A percentile compares a stretch with the other conserved stretches of the same genome.
Evolutionary conservation across 30 jellyfish, hydroid and myxozoan genomes (phyloP).

Genomic region (Pelagia noctiluca): DNA sequence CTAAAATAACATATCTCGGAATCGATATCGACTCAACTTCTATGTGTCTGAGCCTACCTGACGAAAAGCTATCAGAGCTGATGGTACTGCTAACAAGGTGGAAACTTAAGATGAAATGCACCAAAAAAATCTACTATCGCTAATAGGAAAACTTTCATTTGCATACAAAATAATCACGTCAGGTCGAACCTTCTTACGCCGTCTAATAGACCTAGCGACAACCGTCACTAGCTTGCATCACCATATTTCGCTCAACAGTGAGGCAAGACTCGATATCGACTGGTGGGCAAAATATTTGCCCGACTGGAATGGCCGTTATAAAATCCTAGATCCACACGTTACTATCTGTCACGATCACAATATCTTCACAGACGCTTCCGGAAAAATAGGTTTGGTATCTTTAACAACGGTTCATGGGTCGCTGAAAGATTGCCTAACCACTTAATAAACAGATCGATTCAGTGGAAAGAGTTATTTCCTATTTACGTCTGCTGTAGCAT

Average conservation of each 20-base stretch:
- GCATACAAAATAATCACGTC: conserved; percentile 14
- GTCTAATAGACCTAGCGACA: conserved; percentile 18
- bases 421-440: neutral
- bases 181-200: conserved; percentile 17
- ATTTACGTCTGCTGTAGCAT: neutral
- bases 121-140: conserved; percentile 2
- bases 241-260: neutral
- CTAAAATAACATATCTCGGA: neutral
- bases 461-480: conserved; percentile 18
- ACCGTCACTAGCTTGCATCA: neutral
- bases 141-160: conserved; percentile 13
- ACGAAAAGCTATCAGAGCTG: neutral
- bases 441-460: neutral
- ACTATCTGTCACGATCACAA: neutral
- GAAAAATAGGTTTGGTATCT: conserved; percentile 5
- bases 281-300: neutral
- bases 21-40: neutral
- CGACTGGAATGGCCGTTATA: neutral
- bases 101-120: neutral
- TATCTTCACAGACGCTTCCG: conserved; percentile 25
- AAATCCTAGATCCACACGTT: neutral
- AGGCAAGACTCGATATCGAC: neutral
- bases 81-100: neutral
- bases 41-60: neutral
- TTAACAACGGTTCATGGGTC: conserved; percentile 7